phyloP scores from a whole-genome alignment of 2,797 vertebrate species.

The Hapalemur alaotrensis region DNA sequence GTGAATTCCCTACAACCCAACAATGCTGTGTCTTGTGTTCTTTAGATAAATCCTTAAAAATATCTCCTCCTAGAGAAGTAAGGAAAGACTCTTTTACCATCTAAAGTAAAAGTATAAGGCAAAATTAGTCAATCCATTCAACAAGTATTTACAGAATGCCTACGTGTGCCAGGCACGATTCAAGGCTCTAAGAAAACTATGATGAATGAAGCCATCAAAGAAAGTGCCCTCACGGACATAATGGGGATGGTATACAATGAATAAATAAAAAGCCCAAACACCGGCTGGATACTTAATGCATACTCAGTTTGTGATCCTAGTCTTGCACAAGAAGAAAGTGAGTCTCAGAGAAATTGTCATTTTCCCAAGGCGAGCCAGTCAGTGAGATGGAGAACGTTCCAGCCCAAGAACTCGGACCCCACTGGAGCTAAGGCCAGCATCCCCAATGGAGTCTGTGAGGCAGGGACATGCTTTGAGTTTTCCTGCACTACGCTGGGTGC shows the following conservation, averaged over 20 bases:
- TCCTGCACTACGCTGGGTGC: background rate
- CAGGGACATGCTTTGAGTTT: background rate
- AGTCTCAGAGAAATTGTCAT: background rate
- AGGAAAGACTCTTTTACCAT: background rate
- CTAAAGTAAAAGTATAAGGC: background rate
- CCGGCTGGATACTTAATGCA: no score
- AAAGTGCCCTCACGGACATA: background rate
- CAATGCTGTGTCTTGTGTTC: background rate
- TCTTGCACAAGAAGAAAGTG: background rate
- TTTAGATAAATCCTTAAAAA: background rate
- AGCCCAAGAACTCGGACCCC: background rate
- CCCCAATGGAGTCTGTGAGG: background rate
- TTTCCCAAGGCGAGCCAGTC: background rate
- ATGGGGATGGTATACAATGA: background rate
- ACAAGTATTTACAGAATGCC: background rate
- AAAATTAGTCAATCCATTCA: background rate
- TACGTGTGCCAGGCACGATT: background rate
- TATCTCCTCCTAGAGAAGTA: background rate
- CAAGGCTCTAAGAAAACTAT: background rate
- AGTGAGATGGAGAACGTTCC: background rate
- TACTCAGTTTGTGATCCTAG: background rate
- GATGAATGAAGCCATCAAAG: background rate
- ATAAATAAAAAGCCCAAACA: background rate
- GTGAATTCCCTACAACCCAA: background rate
- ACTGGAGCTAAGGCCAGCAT: background rate